A percentile compares a stretch with the other conserved stretches of the same genome.
Evolutionary conservation across 2,113 vertebrate genomes (phyloP).

Genomic region (Carollia perspicillata): DNA sequence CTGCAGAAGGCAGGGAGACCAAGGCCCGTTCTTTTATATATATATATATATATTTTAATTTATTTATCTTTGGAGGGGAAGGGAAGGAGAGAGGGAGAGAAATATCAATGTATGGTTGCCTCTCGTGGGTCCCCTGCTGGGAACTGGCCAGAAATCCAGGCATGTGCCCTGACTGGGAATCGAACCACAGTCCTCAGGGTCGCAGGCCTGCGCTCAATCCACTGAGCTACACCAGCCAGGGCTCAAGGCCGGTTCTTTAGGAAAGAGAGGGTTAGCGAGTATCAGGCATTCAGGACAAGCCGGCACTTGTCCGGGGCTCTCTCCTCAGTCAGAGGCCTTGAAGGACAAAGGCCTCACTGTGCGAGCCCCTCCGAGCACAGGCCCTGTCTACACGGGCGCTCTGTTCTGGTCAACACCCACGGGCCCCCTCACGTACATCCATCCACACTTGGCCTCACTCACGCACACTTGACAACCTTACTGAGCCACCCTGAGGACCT

Average conservation of each 20-base stretch:
- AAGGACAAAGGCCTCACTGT: neutral
- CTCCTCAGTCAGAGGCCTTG: neutral
- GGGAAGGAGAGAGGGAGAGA: too few relatives aligned
- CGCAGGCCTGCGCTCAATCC: too few relatives aligned
- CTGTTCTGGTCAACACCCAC: neutral
- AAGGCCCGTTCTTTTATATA: neutral
- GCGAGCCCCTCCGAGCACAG: neutral
- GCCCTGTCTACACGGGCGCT: neutral
- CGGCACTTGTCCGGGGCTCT: neutral
- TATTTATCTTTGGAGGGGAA: too few relatives aligned
- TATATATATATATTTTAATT: too few relatives aligned
- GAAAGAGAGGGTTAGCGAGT: neutral
- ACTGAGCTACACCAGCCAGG: too few relatives aligned
- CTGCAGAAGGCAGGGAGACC: neutral
- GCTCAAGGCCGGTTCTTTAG: too few relatives aligned
- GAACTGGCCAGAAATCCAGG: too few relatives aligned
- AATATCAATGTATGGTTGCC: too few relatives aligned
- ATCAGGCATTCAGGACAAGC: neutral
- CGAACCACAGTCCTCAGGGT: too few relatives aligned
- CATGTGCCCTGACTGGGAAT: too few relatives aligned
- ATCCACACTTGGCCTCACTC: neutral
- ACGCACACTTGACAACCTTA: neutral
- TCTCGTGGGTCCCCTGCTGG: too few relatives aligned
- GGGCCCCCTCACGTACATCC: neutral
- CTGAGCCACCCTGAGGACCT: neutral